Base-by-base conservation (phyloP, 2,113 vertebrate species). In the Symphodus melops region DNA sequence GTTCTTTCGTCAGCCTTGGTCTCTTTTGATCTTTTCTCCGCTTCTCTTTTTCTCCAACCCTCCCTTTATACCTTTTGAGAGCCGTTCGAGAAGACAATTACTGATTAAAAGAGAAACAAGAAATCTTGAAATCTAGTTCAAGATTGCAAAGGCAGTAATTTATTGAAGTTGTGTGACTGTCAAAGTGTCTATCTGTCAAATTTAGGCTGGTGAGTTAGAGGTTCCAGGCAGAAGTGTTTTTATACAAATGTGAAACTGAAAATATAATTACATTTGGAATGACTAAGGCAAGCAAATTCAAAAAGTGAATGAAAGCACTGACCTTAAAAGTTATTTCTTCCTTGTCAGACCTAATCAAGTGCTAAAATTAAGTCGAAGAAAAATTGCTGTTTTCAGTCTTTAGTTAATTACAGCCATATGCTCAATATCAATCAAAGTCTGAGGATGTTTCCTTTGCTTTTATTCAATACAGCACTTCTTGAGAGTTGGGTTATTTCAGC, bases 1-100 rank as follows among this genome's bases (percentile, higher is more conserved):
- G 42, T 48, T 66, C 62, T 81, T 86, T 73, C 58, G 72, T 83
- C 73, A 58, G 36, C 55, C 65, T 72, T 53, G 60, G 36, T 79
- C 56, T 70, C 56, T 75, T 72, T 75, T 68, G 54, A 79, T 82
- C 49, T 70, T 53, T 88, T 42, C 20, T 65, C 13, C n/a, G 19
- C 39, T 75, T 17, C 51, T 1, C 3, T 23, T 59, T 72, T 67
- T 67, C 42, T 20, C 44, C 25, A 6, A 17, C 25, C 13, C n/a
- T 61, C 1, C 3, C 46, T 33, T 65, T 21, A 57, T 8, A 55
- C 23, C 41, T 60, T 71, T 70, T n/a, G 62, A 73, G 54, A 72
- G 48, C 28, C 61, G 48, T 37, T 28, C 17, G 2, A 69, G 13
- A 44, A 3, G 20, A 39, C 21, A 51, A 44, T 56, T 53, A 67